These are phyloP conservation scores for Platycheirus albimanus DNA, from an alignment of 2,888 invertebrate genomes.

Conservation along the genomic window DNA sequence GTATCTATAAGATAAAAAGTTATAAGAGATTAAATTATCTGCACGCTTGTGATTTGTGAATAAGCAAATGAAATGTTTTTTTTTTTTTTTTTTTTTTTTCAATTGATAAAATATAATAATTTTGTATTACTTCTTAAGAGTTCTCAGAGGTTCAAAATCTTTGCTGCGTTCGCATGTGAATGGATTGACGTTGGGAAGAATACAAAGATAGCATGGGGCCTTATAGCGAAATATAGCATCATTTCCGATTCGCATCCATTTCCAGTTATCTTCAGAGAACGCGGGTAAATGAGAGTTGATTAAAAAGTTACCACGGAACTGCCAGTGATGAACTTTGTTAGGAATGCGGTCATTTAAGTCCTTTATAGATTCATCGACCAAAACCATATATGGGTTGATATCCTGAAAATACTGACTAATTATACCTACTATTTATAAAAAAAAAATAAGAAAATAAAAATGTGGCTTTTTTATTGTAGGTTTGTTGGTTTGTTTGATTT, in stretches of 20 bases:
- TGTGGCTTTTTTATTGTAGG: too few species aligned
- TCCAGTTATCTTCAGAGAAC: conserved; percentile 88
- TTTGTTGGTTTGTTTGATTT: too few species aligned
- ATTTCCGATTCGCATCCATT: conserved; percentile 87
- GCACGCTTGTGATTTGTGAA: too few species aligned
- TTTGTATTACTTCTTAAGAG: conserved; percentile 84
- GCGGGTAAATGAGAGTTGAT: conserved; percentile 84
- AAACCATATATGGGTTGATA: conserved; percentile 82
- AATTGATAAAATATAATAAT: too few species aligned
- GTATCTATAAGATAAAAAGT: conserved; percentile 35
- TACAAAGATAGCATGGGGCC: conserved; percentile 84
- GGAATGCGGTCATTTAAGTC: conserved; percentile 86
- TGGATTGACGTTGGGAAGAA: conserved; percentile 88
- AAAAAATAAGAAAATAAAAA: too few species aligned
- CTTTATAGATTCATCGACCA: conserved; percentile 87
- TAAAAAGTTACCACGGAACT: conserved; percentile 89
- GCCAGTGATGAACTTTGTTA: conserved; percentile 83
- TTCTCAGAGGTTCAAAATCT: conserved; percentile 86
- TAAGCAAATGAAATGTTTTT: too few species aligned
- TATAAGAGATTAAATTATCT: too few species aligned
- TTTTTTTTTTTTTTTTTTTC: too few species aligned
- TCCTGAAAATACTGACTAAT: conserved; percentile 40
- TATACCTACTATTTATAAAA: too few species aligned
- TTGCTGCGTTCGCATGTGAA: conserved; percentile 86
- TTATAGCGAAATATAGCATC: conserved; percentile 77